Conservation (phyloP, 2,888 invertebrate species). For the Tuta absoluta region DNA sequence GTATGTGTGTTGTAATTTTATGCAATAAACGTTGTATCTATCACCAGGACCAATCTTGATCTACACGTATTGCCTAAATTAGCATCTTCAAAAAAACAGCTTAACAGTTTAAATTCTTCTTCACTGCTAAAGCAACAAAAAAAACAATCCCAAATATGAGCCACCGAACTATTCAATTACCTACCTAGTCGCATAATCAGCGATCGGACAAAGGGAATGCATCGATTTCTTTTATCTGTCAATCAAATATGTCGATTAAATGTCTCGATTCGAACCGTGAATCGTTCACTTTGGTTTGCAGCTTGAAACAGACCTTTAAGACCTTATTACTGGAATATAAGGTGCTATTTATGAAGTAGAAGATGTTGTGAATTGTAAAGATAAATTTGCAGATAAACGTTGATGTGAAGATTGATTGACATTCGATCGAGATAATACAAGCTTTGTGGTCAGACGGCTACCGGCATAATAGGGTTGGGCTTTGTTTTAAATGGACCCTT, state of each 20-base stretch:
- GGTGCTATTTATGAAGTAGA: not conserved
- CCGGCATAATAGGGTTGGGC: slow-evolving; percentile 39
- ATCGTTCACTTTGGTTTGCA: not conserved
- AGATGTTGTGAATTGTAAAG: not conserved
- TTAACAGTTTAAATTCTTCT: too few relatives aligned
- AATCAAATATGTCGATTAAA: slow-evolving; percentile 67
- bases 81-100: too few relatives aligned
- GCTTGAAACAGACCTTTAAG: not conserved
- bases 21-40: too few relatives aligned
- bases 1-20: too few relatives aligned
- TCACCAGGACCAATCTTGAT: too few relatives aligned
- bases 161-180: slow-evolving; percentile 58
- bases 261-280: slow-evolving; percentile 56
- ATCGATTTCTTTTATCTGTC: slow-evolving; percentile 71
- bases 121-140: too few relatives aligned
- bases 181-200: slow-evolving; percentile 64
- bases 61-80: too few relatives aligned
- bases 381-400: slow-evolving; percentile 30
- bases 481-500: not conserved
- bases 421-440: slow-evolving; percentile 61
- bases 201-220: slow-evolving; percentile 61
- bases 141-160: slow-evolving; percentile 30
- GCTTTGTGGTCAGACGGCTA: slow-evolving; percentile 60
- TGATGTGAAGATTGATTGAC: slow-evolving; percentile 64
- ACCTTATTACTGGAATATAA: slow-evolving; percentile 22